A percentile compares a stretch with the other conserved stretches of the same genome.
phyloP scores from a whole-genome alignment of 2,113 vertebrate species.

The Tor tambroides region DNA sequence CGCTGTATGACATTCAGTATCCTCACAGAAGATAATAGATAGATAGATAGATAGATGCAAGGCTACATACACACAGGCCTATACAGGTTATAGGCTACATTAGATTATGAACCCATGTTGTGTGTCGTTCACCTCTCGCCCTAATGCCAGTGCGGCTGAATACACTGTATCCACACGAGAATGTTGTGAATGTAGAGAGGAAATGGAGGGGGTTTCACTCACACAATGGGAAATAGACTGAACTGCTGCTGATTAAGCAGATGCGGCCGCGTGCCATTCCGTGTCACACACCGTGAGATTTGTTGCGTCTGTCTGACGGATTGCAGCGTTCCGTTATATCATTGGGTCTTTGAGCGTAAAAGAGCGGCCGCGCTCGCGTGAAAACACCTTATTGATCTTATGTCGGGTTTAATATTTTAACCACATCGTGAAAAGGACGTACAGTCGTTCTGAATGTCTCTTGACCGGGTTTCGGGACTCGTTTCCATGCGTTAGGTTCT shows the following conservation, averaged over 20 bases:
- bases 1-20: not conserved
- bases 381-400: constrained; percentile 41
- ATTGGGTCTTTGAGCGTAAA: not conserved
- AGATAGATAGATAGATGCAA: constrained; percentile 15
- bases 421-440: constrained; percentile 36
- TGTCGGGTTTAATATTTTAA: constrained; percentile 29
- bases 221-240: constrained; percentile 45
- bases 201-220: not conserved
- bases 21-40: not conserved
- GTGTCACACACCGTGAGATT: constrained; percentile 31
- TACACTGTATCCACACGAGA: constrained; percentile 25
- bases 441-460: constrained; percentile 47
- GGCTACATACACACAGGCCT: not conserved
- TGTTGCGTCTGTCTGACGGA: constrained; percentile 28
- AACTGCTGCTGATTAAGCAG: constrained; percentile 51
- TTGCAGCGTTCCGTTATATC: not conserved
- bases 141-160: not conserved
- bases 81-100: not conserved
- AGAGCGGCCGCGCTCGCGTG: not conserved
- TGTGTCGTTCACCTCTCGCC: not conserved
- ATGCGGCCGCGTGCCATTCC: constrained; percentile 38
- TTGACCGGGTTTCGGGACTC: not conserved
- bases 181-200: constrained; percentile 21
- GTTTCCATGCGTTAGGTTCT: not conserved
- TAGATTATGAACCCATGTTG: not conserved